A percentile compares a stretch with the other conserved stretches of the same genome.
These are phyloP conservation scores for Drosophila tropicalis DNA, from an alignment of 1,140 invertebrate species.

Conservation along the genomic window DNA sequence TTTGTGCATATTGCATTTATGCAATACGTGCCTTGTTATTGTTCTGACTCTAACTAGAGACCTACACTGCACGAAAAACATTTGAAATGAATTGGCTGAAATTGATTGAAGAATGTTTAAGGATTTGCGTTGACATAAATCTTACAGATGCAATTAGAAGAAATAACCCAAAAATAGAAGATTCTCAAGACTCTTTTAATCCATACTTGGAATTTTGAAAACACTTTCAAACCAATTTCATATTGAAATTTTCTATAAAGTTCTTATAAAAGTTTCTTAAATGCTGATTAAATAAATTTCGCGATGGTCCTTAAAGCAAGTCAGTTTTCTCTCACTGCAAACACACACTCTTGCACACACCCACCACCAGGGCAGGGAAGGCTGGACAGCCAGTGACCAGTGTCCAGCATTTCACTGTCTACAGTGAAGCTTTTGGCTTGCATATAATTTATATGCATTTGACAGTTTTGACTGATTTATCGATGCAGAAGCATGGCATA, in stretches of 20 bases:
- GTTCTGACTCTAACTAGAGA: constrained; percentile 52
- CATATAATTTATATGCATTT: constrained; percentile 82
- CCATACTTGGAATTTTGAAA: too few relatives aligned
- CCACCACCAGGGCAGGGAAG: neutral
- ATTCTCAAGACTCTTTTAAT: too few relatives aligned
- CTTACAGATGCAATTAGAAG: too few relatives aligned
- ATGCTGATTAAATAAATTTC: neutral
- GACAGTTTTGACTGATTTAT: constrained; percentile 81
- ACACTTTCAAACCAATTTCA: too few relatives aligned
- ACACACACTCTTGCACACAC: constrained; percentile 3
- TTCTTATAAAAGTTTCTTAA: too few relatives aligned
- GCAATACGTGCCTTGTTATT: constrained; percentile 79
- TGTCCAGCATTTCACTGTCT: constrained; percentile 32
- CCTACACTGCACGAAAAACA: neutral
- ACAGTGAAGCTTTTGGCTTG: constrained; percentile 63
- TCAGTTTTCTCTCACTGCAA: neutral
- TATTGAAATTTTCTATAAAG: too few relatives aligned
- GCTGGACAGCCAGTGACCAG: constrained; percentile 34
- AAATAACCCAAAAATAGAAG: too few relatives aligned
- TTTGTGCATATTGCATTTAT: constrained; percentile 73
- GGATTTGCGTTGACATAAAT: too few relatives aligned
- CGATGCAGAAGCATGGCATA: constrained; percentile 78
- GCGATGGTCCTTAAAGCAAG: neutral
- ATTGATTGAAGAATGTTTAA: too few relatives aligned
- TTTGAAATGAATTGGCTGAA: neutral